Evolutionary conservation across 2,113 vertebrate species (phyloP).

Genomic region (Eulacestoma nigropectus): DNA sequence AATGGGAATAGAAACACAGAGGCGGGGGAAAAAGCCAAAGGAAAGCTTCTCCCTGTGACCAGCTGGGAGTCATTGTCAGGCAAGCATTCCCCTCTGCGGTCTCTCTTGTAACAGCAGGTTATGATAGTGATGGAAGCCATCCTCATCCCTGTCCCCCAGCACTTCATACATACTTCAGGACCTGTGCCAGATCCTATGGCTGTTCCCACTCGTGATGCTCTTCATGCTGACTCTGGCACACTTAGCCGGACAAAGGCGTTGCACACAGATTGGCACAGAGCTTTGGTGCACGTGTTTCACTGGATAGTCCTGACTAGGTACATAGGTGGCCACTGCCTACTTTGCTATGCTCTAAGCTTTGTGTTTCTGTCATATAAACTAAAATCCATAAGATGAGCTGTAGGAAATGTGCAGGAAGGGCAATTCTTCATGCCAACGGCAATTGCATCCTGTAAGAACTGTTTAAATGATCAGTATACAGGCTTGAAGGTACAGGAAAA

Average conservation of each 20-base stretch:
- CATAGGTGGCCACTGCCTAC: not conserved
- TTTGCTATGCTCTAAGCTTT: not conserved
- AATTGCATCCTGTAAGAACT: not conserved
- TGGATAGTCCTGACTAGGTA: not conserved
- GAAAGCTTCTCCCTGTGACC: not conserved
- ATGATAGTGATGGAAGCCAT: not conserved
- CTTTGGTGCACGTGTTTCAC: not conserved
- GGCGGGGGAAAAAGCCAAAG: rapidly evolving
- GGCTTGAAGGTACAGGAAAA: not conserved
- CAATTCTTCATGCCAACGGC: not conserved
- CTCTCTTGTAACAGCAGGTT: not conserved
- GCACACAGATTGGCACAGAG: not conserved
- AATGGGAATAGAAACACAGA: not conserved
- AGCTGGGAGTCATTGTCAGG: not conserved
- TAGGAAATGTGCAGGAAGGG: not conserved
- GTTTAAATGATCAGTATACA: rapidly evolving
- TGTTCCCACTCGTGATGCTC: not conserved
- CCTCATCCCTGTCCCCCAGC: not conserved
- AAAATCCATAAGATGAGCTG: not conserved
- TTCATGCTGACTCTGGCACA: not conserved
- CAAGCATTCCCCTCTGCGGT: rapidly evolving
- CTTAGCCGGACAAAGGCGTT: not conserved
- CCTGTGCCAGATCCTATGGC: not conserved
- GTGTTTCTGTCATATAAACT: not conserved
- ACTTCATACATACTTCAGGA: not conserved